phyloP scores from a whole-genome alignment of 2,888 invertebrate genomes.

The Prosapia bicincta region DNA sequence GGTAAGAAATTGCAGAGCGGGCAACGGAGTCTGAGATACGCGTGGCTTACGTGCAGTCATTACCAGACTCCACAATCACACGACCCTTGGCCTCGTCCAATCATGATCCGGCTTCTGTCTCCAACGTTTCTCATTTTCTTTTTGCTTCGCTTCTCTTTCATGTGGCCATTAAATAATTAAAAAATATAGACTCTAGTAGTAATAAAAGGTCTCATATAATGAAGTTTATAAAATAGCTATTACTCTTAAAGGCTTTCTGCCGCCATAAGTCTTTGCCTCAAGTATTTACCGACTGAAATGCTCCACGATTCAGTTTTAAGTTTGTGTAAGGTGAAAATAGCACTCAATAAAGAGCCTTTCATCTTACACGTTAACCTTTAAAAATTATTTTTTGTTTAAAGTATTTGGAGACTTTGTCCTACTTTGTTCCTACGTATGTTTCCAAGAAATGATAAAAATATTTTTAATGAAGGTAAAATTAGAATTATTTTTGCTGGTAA shows the following conservation, averaged over 20 bases:
- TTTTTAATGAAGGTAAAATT: too few species aligned
- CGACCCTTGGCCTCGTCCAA: not conserved
- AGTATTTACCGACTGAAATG: too few species aligned
- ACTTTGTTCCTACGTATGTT: too few species aligned
- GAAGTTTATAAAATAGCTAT: not conserved
- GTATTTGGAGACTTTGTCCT: too few species aligned
- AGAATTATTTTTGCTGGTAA: too few species aligned
- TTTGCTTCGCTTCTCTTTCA: not conserved
- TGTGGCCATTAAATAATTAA: not conserved
- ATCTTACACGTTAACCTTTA: too few species aligned
- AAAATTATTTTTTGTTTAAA: too few species aligned
- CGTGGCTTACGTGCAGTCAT: not conserved
- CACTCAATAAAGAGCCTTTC: too few species aligned
- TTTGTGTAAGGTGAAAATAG: too few species aligned
- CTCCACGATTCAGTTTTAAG: too few species aligned
- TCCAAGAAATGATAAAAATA: too few species aligned
- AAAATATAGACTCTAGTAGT: not conserved
- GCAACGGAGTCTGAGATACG: not conserved
- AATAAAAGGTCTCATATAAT: not conserved
- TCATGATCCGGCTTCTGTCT: not conserved
- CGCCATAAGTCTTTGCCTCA: not conserved
- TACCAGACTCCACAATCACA: not conserved
- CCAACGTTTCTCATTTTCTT: not conserved
- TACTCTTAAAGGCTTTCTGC: not conserved
- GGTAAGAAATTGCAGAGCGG: not conserved